Evolutionary conservation across 2,888 invertebrate genomes (phyloP).

Genomic region (Pristionchus mayeri): DNA sequence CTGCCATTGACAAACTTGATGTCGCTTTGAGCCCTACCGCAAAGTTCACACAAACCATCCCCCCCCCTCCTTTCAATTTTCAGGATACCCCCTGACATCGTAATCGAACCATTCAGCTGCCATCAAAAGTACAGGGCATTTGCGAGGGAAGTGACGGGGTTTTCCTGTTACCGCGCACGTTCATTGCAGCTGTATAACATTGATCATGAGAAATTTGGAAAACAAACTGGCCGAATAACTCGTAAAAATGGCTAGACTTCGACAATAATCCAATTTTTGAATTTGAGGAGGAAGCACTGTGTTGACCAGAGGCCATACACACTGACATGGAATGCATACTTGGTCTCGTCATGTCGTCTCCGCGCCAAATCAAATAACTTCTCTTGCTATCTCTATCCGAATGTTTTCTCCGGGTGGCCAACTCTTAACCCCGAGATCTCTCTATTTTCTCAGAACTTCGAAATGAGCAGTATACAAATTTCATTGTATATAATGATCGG

Average conservation of each 20-base stretch:
- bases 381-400: not conserved
- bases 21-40: too few relatives aligned
- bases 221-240: too few relatives aligned
- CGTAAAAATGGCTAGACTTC: too few relatives aligned
- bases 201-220: too few relatives aligned
- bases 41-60: not conserved
- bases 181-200: too few relatives aligned
- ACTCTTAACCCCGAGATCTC: not conserved
- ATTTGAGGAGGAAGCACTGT: too few relatives aligned
- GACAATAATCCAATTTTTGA: too few relatives aligned
- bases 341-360: not conserved
- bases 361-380: constrained; percentile 16
- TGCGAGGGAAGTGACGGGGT: too few relatives aligned
- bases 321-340: not conserved
- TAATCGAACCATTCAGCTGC: not conserved
- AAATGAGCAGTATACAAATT: not conserved
- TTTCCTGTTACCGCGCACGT: too few relatives aligned
- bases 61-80: not conserved
- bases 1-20: not conserved
- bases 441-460: not conserved
- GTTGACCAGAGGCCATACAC: too few relatives aligned
- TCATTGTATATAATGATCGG: too few relatives aligned
- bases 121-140: not conserved
- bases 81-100: not conserved
- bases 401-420: constrained; percentile 3